phyloP scores from a whole-genome alignment of 2,888 invertebrate genomes.

The Drosophila falleni region DNA sequence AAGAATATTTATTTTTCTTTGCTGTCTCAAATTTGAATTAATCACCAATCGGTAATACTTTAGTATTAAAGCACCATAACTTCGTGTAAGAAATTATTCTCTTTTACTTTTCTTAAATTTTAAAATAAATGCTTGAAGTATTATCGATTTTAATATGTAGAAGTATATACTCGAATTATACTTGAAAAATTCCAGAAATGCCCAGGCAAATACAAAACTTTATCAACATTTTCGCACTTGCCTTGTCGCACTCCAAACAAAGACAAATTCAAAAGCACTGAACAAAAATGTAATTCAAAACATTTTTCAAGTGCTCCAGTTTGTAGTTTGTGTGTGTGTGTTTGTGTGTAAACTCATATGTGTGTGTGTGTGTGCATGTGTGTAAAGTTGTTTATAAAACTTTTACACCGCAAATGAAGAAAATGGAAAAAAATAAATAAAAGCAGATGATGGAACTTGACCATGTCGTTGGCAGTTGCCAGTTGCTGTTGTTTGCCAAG shows the following conservation, averaged over 20 bases:
- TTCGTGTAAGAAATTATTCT: too few species aligned
- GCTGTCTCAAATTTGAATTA: too few species aligned
- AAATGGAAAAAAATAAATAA: conserved; percentile 44
- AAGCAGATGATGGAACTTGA: conserved; percentile 70
- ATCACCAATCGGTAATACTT: background rate
- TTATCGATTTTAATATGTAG: conserved; percentile 1
- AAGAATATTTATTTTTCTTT: background rate
- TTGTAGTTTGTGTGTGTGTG: conserved; percentile 35
- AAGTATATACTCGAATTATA: conserved; percentile 8
- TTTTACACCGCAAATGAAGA: conserved; percentile 61
- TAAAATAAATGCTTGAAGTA: background rate
- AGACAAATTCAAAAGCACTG: conserved; percentile 44
- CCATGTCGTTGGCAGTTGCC: conserved; percentile 65
- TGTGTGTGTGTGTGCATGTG: conserved; percentile 31
- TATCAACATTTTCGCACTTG: conserved; percentile 72
- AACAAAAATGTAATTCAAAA: conserved; percentile 70
- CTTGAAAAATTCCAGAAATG: conserved; percentile 35
- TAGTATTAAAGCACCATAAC: too few species aligned
- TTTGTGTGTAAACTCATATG: conserved; percentile 13
- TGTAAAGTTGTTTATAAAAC: conserved; percentile 76
- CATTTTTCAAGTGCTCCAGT: conserved; percentile 78
- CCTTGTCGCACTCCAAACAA: conserved; percentile 51
- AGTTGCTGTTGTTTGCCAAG: conserved; percentile 74
- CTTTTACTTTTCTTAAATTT: background rate
- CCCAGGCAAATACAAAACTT: conserved; percentile 43